Base-by-base conservation (phyloP, 2,113 vertebrate genomes). In the Atlantisia rogersi region DNA sequence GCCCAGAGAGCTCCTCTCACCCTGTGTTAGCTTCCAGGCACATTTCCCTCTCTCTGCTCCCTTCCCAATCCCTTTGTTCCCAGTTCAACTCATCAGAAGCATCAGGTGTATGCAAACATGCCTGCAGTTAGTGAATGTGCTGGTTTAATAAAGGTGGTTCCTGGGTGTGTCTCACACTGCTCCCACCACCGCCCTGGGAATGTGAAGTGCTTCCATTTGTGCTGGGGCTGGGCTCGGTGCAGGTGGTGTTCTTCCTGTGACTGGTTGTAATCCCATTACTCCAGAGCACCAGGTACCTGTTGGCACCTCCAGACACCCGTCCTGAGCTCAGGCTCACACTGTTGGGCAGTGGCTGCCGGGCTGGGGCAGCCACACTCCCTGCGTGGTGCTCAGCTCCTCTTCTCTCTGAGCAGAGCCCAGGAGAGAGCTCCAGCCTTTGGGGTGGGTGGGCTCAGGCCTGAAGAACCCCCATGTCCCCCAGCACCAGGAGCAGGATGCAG, bases 251-350 rank as follows among this genome's bases (percentile, higher is more conserved):
- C 31, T 40, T 26, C 18, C 2, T 19, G 10, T n/a, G 19, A 1
- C 28, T 26, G 6, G 10, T 26, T 55, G 11, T 13, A 7, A 25
- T 31, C 5, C 4, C 8, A 15, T 29, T 9, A 17, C 11, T 18
- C 46, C 48, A 31, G 35, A 20, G 79, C 39, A 3, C 7, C 3
- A 7, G 20, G 42, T 10, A 6, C n/a, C 24, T 63, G 25, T 26
- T 56, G 1, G 0, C 6, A 15, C 42, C 11, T 17, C 40, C 74
- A 3, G 4, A 2, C 1, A 3, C 6, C 9, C 2, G 2, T 8
- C 24, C 35, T 59, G 48, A 48, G 64, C 56, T 48, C 16, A 1
- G 1, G 4, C 10, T 5, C 22, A 9, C 2, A 12, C 52, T 3
- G 2, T 12, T 4, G 5, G 55, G 48, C 6, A 19, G 24, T 9